Conservation (phyloP, 1,140 invertebrate genomes). For the Coelopa frigida region DNA sequence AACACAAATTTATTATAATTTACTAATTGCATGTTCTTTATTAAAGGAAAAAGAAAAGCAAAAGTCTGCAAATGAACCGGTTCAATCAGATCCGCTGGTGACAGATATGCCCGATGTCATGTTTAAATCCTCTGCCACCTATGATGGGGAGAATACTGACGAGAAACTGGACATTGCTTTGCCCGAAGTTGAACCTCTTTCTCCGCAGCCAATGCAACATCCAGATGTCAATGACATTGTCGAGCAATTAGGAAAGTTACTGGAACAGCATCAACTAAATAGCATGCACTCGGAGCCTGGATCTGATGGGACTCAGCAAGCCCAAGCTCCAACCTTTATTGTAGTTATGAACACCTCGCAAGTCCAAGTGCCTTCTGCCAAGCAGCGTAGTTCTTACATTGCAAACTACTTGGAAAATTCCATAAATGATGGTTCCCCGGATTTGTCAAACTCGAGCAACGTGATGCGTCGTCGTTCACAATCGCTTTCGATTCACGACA, state of each 20-base stretch:
- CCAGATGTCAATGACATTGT: slow-evolving; percentile 13
- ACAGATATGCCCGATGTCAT: slow-evolving; percentile 29
- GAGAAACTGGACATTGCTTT: slow-evolving; percentile 10
- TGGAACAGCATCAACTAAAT: slow-evolving; percentile 6
- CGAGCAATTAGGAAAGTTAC: slow-evolving; percentile 12
- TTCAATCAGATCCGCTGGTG: neutral
- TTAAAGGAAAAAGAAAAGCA: neutral
- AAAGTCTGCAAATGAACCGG: neutral
- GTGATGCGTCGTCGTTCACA: slow-evolving; percentile 10
- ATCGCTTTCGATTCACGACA: slow-evolving; percentile 15
- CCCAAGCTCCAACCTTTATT: slow-evolving; percentile 14
- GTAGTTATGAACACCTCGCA: slow-evolving; percentile 11
- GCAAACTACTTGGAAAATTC: neutral
- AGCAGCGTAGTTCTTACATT: neutral
- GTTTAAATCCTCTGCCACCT: slow-evolving; percentile 33
- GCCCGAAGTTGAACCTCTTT: slow-evolving; percentile 9
- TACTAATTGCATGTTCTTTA: neutral
- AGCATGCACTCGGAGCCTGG: neutral
- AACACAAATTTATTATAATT: neutral
- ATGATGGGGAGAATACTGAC: slow-evolving; percentile 22
- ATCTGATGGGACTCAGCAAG: neutral
- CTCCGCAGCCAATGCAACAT: slow-evolving; percentile 3
- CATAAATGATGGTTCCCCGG: slow-evolving; percentile 2
- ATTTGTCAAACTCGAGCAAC: neutral
- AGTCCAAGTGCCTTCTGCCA: neutral